Base-by-base conservation (phyloP, 2,113 vertebrate genomes). In the Pygathrix nemaeus region DNA sequence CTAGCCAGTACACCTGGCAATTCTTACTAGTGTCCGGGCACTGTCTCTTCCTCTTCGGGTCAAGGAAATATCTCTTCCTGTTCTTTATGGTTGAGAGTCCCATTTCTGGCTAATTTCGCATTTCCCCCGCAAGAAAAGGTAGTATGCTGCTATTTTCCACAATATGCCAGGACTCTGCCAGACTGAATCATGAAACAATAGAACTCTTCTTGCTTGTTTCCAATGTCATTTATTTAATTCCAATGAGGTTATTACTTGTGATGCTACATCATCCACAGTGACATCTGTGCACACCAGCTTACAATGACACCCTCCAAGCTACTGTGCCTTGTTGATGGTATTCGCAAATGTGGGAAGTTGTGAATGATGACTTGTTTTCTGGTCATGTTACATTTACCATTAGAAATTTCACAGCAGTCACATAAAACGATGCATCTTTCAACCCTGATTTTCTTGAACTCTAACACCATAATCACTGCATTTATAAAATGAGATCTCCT, bases 1-100 rank as follows among this genome's bases (percentile, higher is more conserved):
- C 48, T 25, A 35, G 1, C 8, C 0, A 0, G 18, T 17, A 43
- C 43, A 68, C 81, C 93, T 80, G 76, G 16, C 85, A 20, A 32
- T 12, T 30, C 92, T 92, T 8, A 27, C 38, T 21, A 5, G 25
- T 18, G 21, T 73, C 52, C 9, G 12, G 48, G 75, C 35, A 12
- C 59, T 43, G 10, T 30, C 18, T 61, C 32, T 73, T 95, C 94
- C 80, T 93, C 43, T 16, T 70, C 61, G 18, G 83, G 40, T 43
- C 55, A 64, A 78, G 90, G 86, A 95, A 89, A 20, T 35, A 5
- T 1, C 52, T 72, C 52, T 96, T 88, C 80, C 76, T 97, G 55
- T n/a, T 61, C 85, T 61, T 86, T 45, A 3, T 48, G 59, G 70
- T 61, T 50, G 55, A 40, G 68, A 45, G 55, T 38, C 66, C 40